These are phyloP conservation scores for Bufo bufo DNA, from an alignment of 2,113 vertebrate genomes.

Conservation along the genomic window DNA sequence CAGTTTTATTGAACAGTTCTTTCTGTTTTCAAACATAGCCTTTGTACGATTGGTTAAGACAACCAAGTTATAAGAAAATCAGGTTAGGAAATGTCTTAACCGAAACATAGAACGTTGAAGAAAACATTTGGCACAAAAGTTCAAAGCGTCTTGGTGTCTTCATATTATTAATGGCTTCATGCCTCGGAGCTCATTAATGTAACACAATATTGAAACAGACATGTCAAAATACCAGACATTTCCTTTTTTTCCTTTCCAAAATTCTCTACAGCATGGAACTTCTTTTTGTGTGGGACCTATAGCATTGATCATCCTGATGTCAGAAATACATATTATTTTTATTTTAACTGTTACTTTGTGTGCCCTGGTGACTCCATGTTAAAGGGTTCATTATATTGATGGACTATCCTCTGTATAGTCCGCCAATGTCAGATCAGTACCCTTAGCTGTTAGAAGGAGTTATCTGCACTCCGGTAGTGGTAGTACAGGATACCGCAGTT, in stretches of 20 bases:
- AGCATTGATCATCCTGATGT: background rate
- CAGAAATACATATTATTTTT: too few relatives aligned
- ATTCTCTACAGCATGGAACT: background rate
- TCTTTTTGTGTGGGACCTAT: background rate
- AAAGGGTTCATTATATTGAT: too few relatives aligned
- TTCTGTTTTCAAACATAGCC: constrained; percentile 5
- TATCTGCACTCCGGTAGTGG: too few relatives aligned
- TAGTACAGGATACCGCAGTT: too few relatives aligned
- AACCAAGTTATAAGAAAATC: constrained; percentile 31
- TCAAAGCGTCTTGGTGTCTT: background rate
- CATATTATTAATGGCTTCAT: background rate
- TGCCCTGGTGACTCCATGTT: too few relatives aligned
- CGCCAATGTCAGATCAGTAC: too few relatives aligned
- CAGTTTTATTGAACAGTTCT: constrained; percentile 28
- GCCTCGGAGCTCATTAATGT: background rate
- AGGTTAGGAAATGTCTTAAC: constrained; percentile 16
- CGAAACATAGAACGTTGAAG: background rate
- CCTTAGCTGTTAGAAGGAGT: too few relatives aligned
- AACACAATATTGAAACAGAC: background rate
- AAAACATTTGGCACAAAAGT: constrained; percentile 4
- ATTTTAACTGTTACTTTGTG: too few relatives aligned
- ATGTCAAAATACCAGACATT: background rate
- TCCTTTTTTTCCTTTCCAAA: background rate
- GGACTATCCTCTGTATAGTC: too few relatives aligned
- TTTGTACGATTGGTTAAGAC: constrained; percentile 24